These are phyloP conservation scores for Clivina fossor DNA, from an alignment of 2,888 invertebrate genomes.

Conservation along the genomic window DNA sequence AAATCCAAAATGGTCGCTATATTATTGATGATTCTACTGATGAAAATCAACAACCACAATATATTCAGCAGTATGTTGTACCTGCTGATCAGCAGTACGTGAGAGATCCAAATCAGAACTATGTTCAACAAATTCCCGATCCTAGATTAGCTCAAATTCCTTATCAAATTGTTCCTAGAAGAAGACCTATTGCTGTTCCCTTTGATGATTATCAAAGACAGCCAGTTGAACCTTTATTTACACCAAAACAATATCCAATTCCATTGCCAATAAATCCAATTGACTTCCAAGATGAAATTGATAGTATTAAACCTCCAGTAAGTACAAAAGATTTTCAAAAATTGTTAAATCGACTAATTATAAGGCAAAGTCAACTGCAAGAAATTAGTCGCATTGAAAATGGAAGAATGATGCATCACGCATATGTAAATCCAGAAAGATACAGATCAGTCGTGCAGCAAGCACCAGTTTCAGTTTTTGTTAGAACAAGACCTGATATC, in stretches of 20 bases:
- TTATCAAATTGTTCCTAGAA: constrained; percentile 1
- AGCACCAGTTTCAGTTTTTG: constrained; percentile 40
- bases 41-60: constrained; percentile 31
- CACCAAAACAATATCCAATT: constrained; percentile 37
- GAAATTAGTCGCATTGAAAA: constrained; percentile 56
- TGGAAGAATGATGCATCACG: constrained; percentile 38
- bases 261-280: constrained; percentile 46
- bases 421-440: constrained; percentile 14
- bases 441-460: constrained; percentile 38
- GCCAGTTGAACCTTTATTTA: not conserved
- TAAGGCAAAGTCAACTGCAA: constrained; percentile 64
- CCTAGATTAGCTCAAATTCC: constrained; percentile 14
- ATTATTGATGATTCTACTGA: constrained; percentile 29
- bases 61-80: constrained; percentile 38
- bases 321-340: constrained; percentile 71
- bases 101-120: constrained; percentile 43
- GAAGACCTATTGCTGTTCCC: not conserved
- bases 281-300: constrained; percentile 57
- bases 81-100: constrained; percentile 28
- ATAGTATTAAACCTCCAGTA: constrained; percentile 67
- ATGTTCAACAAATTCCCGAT: constrained; percentile 48
- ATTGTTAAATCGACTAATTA: constrained; percentile 65
- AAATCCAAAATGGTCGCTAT: constrained; percentile 45
- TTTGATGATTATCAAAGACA: constrained; percentile 2
- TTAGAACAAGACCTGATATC: constrained; percentile 36